These are phyloP conservation scores for Stichopus chloronotus DNA, from an alignment of 35 echinoderm and acorn worm genomes.

Conservation along the genomic window DNA sequence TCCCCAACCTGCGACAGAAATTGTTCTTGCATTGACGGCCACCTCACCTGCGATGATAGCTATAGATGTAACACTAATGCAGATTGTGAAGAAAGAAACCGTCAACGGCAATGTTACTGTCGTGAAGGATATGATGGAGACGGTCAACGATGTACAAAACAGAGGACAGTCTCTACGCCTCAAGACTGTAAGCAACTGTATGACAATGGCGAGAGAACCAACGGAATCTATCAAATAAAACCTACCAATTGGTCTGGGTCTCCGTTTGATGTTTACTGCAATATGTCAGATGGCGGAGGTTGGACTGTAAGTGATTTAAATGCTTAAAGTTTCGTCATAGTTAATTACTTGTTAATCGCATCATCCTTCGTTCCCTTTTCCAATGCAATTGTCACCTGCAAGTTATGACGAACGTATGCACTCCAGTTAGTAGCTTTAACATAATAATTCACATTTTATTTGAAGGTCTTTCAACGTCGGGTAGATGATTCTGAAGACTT, in stretches of 20 bases:
- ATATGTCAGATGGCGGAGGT: neutral
- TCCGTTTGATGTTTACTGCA: neutral
- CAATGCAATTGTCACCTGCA: neutral
- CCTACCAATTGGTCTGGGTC: too few relatives aligned
- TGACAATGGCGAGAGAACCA: too few relatives aligned
- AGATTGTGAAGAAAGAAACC: too few relatives aligned
- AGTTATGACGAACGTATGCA: neutral
- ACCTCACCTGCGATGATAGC: too few relatives aligned
- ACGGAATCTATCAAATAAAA: too few relatives aligned
- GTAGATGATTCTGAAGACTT: too few relatives aligned
- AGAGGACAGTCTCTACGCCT: too few relatives aligned
- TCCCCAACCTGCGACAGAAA: neutral
- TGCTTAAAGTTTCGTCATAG: neutral
- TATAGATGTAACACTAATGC: too few relatives aligned
- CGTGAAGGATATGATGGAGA: too few relatives aligned
- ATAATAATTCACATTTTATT: neutral
- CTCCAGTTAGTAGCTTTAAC: neutral
- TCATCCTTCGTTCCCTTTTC: neutral
- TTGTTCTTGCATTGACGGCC: neutral
- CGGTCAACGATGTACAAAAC: too few relatives aligned
- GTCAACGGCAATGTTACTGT: neutral
- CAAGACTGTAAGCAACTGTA: too few relatives aligned
- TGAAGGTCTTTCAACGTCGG: too few relatives aligned
- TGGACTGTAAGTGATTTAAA: neutral
- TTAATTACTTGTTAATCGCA: neutral